Conservation (phyloP, 1,140 invertebrate species). For the Cherax destructor region DNA sequence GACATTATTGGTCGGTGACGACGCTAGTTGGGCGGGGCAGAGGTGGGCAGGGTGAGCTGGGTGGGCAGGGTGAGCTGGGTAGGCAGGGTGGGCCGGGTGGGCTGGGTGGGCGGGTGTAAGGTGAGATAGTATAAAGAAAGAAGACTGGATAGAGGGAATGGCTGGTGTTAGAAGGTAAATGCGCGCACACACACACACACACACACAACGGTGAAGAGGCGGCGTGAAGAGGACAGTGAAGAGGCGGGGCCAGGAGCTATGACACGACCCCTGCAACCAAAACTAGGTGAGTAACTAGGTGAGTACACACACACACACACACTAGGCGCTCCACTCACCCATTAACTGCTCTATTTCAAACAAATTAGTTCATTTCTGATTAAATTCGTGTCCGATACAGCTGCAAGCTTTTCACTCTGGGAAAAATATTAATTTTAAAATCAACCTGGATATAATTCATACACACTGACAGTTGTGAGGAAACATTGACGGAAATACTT, state of each 20-base stretch:
- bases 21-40: not conserved
- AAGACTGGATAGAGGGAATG: not conserved
- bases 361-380: not conserved
- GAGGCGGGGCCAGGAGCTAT: too few relatives aligned
- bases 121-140: not conserved
- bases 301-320: not conserved
- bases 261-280: too few relatives aligned
- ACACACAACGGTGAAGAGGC: too few relatives aligned
- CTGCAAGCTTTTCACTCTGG: not conserved
- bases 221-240: too few relatives aligned
- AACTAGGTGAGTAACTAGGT: too few relatives aligned
- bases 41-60: not conserved
- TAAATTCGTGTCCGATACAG: not conserved
- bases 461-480: not conserved
- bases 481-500: not conserved
- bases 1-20: not conserved
- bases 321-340: not conserved
- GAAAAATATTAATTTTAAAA: not conserved
- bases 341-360: not conserved
- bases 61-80: not conserved
- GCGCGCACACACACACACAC: too few relatives aligned
- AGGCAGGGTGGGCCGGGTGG: not conserved
- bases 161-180: too few relatives aligned
- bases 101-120: not conserved
- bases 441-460: not conserved